Conservation (phyloP, 2,113 vertebrate genomes). For the Bos indicus region DNA sequence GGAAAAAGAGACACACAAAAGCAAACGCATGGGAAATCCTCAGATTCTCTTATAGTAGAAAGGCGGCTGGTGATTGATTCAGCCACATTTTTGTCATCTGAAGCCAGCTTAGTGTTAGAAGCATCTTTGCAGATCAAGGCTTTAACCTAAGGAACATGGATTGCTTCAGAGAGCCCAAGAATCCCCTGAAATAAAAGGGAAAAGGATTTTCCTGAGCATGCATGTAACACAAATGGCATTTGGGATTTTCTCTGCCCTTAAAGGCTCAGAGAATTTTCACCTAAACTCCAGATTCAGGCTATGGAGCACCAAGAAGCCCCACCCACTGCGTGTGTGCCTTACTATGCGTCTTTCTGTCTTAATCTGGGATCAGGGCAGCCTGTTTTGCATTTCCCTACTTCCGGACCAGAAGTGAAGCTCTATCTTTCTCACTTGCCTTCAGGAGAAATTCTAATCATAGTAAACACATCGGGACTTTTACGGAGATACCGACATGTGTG, state of each 20-base stretch:
- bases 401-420: neutral
- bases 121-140: neutral
- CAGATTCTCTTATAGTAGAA: neutral
- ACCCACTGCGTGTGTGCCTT: neutral
- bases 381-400: neutral
- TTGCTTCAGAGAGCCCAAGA: neutral
- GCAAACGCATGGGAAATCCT: neutral
- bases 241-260: neutral
- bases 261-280: neutral
- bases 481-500: neutral
- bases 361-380: neutral
- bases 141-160: neutral
- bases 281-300: neutral
- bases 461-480: neutral
- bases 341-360: neutral
- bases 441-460: neutral
- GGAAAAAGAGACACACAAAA: neutral
- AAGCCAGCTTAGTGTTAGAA: neutral
- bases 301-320: neutral
- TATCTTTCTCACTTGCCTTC: neutral
- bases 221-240: neutral
- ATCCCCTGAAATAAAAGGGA: neutral
- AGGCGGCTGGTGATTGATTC: neutral
- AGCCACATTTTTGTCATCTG: neutral
- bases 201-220: neutral